phyloP scores from a whole-genome alignment of 2,113 vertebrate species.

The Tauraco erythrolophus region DNA sequence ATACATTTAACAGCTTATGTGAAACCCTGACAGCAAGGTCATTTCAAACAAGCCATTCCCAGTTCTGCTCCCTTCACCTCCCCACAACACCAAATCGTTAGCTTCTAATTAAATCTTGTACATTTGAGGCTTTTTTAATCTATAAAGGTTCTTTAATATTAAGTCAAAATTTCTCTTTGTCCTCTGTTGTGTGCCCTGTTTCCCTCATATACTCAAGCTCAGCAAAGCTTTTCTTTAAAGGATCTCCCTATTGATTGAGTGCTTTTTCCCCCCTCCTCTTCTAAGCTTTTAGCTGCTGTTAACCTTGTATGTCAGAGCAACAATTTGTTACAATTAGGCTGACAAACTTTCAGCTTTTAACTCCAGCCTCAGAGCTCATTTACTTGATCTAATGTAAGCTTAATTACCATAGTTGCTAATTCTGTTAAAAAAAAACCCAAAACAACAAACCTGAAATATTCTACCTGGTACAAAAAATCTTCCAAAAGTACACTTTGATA shows the following conservation, averaged over 20 bases:
- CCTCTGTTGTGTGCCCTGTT: not conserved
- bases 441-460: not conserved
- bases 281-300: constrained; percentile 13
- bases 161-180: not conserved
- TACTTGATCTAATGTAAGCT: not conserved
- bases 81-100: not conserved
- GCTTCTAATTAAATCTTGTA: constrained; percentile 32
- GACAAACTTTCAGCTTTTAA: constrained; percentile 45
- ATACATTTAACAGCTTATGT: constrained; percentile 21
- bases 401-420: constrained; percentile 29
- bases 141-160: constrained; percentile 12
- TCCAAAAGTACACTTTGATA: not conserved
- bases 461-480: not conserved
- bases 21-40: constrained; percentile 51
- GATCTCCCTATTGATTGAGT: not conserved
- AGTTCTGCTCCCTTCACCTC: not conserved
- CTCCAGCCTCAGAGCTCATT: not conserved
- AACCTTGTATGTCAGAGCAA: constrained; percentile 16
- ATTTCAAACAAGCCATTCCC: constrained; percentile 14
- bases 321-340: constrained; percentile 31
- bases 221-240: not conserved
- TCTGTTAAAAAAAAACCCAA: not conserved
- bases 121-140: constrained; percentile 12
- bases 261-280: not conserved
- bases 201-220: not conserved